Base-by-base conservation (phyloP, 2,113 vertebrate species). In the Xiphorhynchus elegans region DNA sequence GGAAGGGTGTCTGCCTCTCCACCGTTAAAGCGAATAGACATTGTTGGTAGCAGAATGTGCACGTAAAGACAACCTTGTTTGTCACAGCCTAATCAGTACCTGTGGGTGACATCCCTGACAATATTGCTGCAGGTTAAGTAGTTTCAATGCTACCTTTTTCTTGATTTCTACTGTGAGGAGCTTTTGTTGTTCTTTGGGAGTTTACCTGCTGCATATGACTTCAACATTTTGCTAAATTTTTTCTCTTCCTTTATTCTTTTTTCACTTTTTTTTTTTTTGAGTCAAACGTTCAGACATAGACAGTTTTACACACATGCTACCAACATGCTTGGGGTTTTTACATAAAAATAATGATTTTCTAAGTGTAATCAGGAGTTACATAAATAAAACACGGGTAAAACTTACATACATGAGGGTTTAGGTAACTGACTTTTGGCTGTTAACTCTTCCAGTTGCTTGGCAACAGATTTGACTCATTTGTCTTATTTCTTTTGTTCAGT, bases 91-190 rank as follows among this genome's bases (percentile, higher is more conserved):
- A 80, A 91, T 94, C 91, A 93, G 84, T 56, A 37, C 67, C 53
- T 93, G 18, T 70, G 59, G 81, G 17, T 95, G 89, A 93, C 78
- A 93, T 80, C 66, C 63, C 59, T 80, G 84, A 91, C 78, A 95
- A 83, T 80, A 69, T 69, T 79, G 85, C 87, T 96, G 67, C 91
- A 90, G 84, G 91, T 97, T 91, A 93, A 93, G 74, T 83, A 95
- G 67, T 59, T 94, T 81, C 76, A 87, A 82, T 73, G 35, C 17
- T 68, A 29, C 29, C 40, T 85, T 89, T 76, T 10, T 31, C 70
- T 90, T 87, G 33, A 26, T 84, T 53, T 35, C 26, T 73, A n/a
- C 40, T 53, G 19, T 72, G 26, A 60, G 21, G 37, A 67, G 6
- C 6, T 62, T 83, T 76, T 77, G 47, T 81, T 85, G 15, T 56